phyloP scores from a whole-genome alignment of 2,113 vertebrate genomes.

The Protobothrops flavoviridis region DNA sequence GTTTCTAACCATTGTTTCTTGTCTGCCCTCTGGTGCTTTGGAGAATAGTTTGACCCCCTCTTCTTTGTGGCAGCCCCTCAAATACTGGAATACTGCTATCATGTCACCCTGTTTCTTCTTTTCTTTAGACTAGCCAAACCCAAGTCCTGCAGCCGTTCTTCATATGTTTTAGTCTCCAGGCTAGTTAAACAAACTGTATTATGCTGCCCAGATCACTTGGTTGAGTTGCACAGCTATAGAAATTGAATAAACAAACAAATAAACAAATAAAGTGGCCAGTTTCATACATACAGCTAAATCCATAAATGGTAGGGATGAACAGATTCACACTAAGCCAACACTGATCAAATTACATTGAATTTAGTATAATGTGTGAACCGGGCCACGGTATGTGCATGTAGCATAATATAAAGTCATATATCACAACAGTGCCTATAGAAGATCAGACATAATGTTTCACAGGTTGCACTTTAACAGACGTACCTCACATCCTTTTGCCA shows the following conservation, averaged over 20 bases:
- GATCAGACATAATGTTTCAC: not conserved
- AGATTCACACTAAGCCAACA: not conserved
- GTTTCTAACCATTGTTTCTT: too few species aligned
- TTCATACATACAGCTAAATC: not conserved
- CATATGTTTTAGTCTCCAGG: too few species aligned
- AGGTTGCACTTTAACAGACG: fast-evolving
- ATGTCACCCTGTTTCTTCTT: too few species aligned
- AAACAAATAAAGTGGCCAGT: not conserved
- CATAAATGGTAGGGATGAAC: not conserved
- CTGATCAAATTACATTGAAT: not conserved
- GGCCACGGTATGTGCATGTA: not conserved
- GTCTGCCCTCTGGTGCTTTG: too few species aligned
- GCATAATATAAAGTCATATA: not conserved
- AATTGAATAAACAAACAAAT: too few species aligned
- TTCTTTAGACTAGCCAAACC: too few species aligned
- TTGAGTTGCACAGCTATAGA: not conserved
- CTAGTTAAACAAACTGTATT: not conserved
- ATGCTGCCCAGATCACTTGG: not conserved
- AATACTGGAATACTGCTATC: too few species aligned
- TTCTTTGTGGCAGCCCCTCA: too few species aligned
- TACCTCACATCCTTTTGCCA: conserved; percentile 99
- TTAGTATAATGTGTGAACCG: not conserved
- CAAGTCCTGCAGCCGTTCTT: too few species aligned
- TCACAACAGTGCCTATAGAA: not conserved
- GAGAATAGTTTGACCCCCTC: too few species aligned